These are phyloP conservation scores for Muscicapa adusta DNA, from an alignment of 2,113 vertebrate species.

Conservation along the genomic window DNA sequence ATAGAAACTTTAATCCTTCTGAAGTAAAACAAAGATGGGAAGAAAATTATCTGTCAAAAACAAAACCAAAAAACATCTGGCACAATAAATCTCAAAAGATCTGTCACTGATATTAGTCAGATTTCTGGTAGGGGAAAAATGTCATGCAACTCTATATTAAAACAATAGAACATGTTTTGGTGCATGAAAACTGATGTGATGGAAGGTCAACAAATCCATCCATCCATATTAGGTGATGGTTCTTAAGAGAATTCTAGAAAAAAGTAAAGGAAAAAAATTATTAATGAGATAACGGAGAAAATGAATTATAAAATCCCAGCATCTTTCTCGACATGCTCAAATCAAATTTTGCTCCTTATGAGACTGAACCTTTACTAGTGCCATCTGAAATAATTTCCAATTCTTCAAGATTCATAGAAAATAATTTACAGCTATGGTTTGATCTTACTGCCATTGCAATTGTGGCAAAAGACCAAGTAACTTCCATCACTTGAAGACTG, in stretches of 20 bases:
- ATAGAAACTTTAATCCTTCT: constrained; percentile 6
- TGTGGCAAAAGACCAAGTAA: neutral
- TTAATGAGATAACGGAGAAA: neutral
- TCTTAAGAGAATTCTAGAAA: neutral
- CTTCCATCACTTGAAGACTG: neutral
- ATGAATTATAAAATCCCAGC: neutral
- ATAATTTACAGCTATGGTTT: neutral
- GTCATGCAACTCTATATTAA: neutral
- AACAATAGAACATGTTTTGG: neutral
- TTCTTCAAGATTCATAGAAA: neutral
- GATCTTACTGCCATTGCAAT: neutral
- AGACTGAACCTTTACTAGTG: neutral
- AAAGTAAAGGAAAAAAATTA: neutral
- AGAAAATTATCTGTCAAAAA: neutral
- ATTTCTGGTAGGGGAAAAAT: neutral
- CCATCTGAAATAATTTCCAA: neutral
- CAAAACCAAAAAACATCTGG: neutral
- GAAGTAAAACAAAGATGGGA: neutral
- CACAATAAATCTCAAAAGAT: neutral
- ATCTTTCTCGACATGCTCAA: neutral
- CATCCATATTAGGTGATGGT: neutral
- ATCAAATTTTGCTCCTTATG: neutral
- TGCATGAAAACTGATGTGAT: neutral
- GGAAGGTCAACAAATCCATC: neutral
- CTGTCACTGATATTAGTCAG: neutral